Evolutionary conservation across 1,140 invertebrate species (phyloP).

Genomic region (Drosophila fuyamai): DNA sequence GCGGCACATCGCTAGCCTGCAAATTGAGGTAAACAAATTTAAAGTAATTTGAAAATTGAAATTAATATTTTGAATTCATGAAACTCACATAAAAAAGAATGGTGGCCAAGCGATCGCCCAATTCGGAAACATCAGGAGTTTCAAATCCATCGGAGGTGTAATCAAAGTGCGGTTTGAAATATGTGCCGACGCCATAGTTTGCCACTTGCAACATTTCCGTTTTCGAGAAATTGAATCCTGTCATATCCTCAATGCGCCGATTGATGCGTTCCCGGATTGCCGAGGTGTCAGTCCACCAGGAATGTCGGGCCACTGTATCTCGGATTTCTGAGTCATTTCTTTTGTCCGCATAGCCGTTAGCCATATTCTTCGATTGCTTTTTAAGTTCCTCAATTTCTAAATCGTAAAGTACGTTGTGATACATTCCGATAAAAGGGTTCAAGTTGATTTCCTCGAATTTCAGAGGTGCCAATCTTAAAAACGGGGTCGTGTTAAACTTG

Average conservation of each 20-base stretch:
- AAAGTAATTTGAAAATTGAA: too few relatives aligned
- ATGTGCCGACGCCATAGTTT: conserved; percentile 89
- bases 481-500: conserved; percentile 89
- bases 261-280: conserved; percentile 90
- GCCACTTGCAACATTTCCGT: conserved; percentile 87
- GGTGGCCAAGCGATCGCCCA: conserved; percentile 54
- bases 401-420: conserved; percentile 94
- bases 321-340: conserved; percentile 85
- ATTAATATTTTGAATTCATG: too few relatives aligned
- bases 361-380: conserved; percentile 91
- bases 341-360: conserved; percentile 93
- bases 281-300: conserved; percentile 87
- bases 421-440: conserved; percentile 93
- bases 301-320: conserved; percentile 24
- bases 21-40: background rate
- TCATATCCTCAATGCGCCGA: conserved; percentile 90
- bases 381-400: conserved; percentile 94
- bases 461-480: conserved; percentile 92
- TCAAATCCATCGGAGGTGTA: conserved; percentile 85
- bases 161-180: conserved; percentile 87
- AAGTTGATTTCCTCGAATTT: conserved; percentile 95
- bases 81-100: conserved; percentile 55
- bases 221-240: conserved; percentile 85
- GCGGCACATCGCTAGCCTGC: conserved; percentile 96
- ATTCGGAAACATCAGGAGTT: background rate